Conservation (phyloP, 1,140 invertebrate species). For the Phenacoccus solenopsis region DNA sequence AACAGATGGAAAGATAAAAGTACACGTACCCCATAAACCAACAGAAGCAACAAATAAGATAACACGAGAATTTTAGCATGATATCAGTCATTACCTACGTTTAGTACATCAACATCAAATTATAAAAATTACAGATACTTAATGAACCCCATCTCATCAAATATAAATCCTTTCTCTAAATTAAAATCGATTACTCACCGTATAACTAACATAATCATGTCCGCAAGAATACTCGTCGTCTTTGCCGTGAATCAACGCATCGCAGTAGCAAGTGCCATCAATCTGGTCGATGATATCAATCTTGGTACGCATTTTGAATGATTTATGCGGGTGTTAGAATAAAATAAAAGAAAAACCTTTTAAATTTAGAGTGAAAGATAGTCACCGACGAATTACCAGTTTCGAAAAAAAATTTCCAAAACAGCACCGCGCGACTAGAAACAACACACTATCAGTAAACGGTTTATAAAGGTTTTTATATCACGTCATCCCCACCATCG, state of each 20-base stretch:
- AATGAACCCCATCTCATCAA: no score
- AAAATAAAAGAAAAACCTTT: not conserved
- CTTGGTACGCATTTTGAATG: slow-evolving; percentile 5
- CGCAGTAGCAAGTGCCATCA: slow-evolving; percentile 4
- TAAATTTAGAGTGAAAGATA: not conserved
- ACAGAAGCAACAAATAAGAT: no score
- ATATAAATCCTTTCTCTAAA: no score
- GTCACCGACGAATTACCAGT: not conserved
- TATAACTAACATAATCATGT: not conserved
- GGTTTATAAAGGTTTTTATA: not conserved
- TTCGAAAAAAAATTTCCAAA: not conserved
- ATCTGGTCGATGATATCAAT: not conserved
- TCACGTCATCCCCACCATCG: not conserved
- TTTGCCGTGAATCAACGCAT: not conserved
- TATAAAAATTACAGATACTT: no score
- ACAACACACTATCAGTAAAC: not conserved
- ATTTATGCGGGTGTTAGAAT: not conserved
- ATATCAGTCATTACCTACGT: no score
- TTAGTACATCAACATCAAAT: no score
- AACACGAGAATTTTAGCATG: no score
- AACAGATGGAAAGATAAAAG: no score
- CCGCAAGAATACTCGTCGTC: not conserved
- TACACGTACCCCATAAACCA: no score
- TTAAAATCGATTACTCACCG: not conserved
- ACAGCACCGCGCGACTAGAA: not conserved